Percentiles rank a stretch among this genome's conserved stretches.
Evolutionary conservation across 2,797 vertebrate genomes (phyloP).

Genomic region (Uromys caudimaculatus): DNA sequence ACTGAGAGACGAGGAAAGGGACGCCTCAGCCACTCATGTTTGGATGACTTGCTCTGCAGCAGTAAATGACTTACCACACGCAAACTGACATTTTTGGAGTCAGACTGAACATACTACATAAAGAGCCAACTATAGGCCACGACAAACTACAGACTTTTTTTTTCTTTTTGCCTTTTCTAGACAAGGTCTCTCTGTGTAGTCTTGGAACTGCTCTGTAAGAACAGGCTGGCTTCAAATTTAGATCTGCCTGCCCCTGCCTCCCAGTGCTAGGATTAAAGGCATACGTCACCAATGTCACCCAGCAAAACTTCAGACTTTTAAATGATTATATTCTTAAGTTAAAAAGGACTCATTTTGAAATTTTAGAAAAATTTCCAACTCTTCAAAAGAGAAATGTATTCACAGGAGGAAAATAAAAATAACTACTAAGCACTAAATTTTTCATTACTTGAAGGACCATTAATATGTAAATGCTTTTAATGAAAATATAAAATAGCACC

Average conservation of each 20-base stretch:
- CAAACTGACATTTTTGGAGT: slow-evolving; percentile 31
- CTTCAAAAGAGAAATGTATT: slow-evolving; percentile 21
- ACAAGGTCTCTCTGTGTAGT: background rate
- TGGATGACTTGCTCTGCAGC: background rate
- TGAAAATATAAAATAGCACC: slow-evolving; percentile 21
- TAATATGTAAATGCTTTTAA: background rate
- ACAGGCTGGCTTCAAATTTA: background rate
- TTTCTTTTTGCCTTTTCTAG: background rate
- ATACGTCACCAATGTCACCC: background rate
- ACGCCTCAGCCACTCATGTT: background rate
- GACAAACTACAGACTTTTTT: background rate
- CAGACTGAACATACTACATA: background rate
- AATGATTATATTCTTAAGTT: slow-evolving; percentile 8
- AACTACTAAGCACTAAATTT: background rate
- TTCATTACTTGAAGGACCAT: background rate
- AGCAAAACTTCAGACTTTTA: background rate
- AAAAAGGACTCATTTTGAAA: slow-evolving; percentile 30
- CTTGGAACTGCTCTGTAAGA: background rate
- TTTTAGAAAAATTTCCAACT: background rate
- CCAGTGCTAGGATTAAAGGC: background rate
- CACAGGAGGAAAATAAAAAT: background rate
- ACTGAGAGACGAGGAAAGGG: background rate
- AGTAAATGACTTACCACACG: background rate
- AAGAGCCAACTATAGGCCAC: slow-evolving; percentile 25
- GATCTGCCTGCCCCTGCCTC: background rate